Evolutionary conservation across 2,797 vertebrate genomes (phyloP).

Genomic region (Sorex maritimensis): DNA sequence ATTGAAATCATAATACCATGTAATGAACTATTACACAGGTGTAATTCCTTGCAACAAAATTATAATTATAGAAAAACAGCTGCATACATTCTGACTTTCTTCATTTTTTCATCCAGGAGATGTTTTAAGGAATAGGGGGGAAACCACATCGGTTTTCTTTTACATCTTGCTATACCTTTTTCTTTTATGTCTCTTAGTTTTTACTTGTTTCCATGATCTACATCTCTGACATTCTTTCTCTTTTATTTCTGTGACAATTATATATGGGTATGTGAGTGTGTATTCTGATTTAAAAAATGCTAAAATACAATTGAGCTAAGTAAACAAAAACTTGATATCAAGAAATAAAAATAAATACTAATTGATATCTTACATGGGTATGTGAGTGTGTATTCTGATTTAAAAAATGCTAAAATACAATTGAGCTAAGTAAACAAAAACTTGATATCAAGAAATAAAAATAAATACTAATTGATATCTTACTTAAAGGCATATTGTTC

Average conservation of each 20-base stretch:
- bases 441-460: neutral
- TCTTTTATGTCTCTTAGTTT: neutral
- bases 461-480: neutral
- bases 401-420: neutral
- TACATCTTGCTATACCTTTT: neutral
- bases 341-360: neutral
- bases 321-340: neutral
- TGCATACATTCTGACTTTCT: slow-evolving; percentile 38
- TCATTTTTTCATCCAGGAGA: slow-evolving; percentile 42
- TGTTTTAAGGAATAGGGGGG: slow-evolving; percentile 38
- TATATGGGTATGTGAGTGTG: neutral
- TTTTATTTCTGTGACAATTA: neutral
- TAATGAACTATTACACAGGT: slow-evolving; percentile 74
- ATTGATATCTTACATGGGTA: neutral
- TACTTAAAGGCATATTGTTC: slow-evolving; percentile 5
- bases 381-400: neutral
- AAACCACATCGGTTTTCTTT: slow-evolving; percentile 15
- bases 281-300: neutral
- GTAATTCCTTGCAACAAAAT: slow-evolving; percentile 73
- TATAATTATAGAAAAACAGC: slow-evolving; percentile 71
- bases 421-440: neutral
- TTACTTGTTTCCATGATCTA: neutral
- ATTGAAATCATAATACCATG: slow-evolving; percentile 45
- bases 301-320: slow-evolving; percentile 22
- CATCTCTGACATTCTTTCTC: neutral